Percentiles rank a stretch among this genome's conserved stretches.
Conservation (phyloP, 2,888 invertebrate genomes). For the Cryptops parisi region DNA sequence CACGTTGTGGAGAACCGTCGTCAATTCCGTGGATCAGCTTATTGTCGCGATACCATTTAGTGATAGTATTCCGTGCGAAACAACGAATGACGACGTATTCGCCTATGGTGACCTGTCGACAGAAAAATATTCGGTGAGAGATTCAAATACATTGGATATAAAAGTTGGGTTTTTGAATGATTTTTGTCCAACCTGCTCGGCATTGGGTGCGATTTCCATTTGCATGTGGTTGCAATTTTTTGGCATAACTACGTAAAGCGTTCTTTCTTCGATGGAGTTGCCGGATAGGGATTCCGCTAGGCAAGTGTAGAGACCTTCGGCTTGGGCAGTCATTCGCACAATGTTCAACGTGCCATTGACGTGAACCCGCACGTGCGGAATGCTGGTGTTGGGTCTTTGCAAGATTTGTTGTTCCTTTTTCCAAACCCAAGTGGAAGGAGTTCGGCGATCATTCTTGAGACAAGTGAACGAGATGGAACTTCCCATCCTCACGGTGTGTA, state of each 20-base stretch:
- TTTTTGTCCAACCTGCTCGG: no score
- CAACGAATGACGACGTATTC: neutral
- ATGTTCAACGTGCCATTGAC: constrained; percentile 3
- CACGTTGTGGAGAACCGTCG: neutral
- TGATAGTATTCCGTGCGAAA: neutral
- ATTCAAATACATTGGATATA: neutral
- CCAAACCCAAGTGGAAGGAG: constrained; percentile 1
- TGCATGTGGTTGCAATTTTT: constrained; percentile 4
- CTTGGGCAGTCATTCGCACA: neutral
- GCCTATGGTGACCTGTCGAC: neutral
- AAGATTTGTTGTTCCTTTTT: constrained; percentile 8
- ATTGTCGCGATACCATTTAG: constrained; percentile 1
- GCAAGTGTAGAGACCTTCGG: constrained; percentile 8
- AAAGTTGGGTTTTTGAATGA: neutral
- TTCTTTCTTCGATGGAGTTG: neutral
- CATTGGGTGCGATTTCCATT: no score
- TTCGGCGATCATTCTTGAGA: neutral
- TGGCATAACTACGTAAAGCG: constrained; percentile 1
- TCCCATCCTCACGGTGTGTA: neutral
- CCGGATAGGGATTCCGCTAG: neutral
- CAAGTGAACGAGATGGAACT: neutral
- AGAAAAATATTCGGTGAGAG: neutral
- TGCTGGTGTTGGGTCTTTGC: neutral
- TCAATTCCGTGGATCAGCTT: neutral
- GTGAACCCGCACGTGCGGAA: neutral